Base-by-base conservation (phyloP, 1,140 invertebrate genomes). In the Psilanteris sp. region DNA sequence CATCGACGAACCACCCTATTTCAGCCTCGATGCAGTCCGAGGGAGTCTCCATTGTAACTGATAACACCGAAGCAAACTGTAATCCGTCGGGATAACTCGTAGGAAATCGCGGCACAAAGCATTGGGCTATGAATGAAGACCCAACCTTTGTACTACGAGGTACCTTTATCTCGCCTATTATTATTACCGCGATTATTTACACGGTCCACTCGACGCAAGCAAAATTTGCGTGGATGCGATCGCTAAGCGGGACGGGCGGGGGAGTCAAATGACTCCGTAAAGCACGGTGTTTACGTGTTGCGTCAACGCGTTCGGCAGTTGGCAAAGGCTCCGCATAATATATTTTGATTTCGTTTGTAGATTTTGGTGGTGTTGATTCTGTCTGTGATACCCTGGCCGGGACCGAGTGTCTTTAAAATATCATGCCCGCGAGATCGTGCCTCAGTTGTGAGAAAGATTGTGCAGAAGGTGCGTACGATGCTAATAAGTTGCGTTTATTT, bases 381-480 rank as follows among this genome's bases (percentile, higher is more conserved):
- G 77, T 92, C 93, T 71, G 90, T 95, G 81, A 94, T 96, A 87
- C 94, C 94, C 86, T 96, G 94, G 94, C 94, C 94, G 78, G 94
- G 94, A 80, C 94, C 94, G 41, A 93, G 93, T 68, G 91, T 95
- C 48, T 94, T 95, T 91, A 94, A 94, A 88, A 93, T 95, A 81
- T 93, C 94, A 75, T 96, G 96, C 82, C 94, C 94, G 68, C 91
- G 94, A 90, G 94, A 96, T 90, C 95, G 94, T 88, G 95, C 95
- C 54, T 93, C 94, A 80, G 92, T 96, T 77, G 96, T 97, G 32
- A 91, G 95, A 79, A 94, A 94, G 89, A 92, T 97, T 71, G 92
- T 97, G 77, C 92, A 95, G 87, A 96, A 93, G 88, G 92, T 92
- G 9, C 7, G 11, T 10, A 3, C 68, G n/a, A n/a, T n/a, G n/a